phyloP scores from a whole-genome alignment of 2,797 vertebrate genomes.

The Bovichtus diacanthus region DNA sequence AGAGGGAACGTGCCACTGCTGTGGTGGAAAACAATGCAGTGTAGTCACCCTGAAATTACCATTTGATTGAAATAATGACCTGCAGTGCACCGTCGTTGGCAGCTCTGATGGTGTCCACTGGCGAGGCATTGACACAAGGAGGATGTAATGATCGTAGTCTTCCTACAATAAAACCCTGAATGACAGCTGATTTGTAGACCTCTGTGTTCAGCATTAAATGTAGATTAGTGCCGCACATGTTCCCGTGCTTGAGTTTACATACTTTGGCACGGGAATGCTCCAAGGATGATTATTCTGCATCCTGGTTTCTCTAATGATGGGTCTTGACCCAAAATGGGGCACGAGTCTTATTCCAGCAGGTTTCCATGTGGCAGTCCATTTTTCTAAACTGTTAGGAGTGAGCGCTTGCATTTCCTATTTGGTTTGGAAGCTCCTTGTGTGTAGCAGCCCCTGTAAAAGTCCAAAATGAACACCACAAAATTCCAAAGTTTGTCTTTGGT shows the following conservation, averaged over 20 bases:
- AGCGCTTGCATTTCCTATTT: conserved; percentile 36
- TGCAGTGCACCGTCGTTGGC: conserved; percentile 21
- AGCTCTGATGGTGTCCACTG: conserved; percentile 21
- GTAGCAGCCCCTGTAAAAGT: not conserved
- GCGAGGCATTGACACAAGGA: conserved; percentile 24
- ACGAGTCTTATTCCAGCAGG: conserved; percentile 38
- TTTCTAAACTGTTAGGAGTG: conserved; percentile 18
- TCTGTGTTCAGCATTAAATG: conserved; percentile 57
- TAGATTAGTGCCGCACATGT: conserved; percentile 35
- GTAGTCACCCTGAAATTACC: conserved; percentile 52
- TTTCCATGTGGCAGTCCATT: conserved; percentile 25
- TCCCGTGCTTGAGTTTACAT: conserved; percentile 25
- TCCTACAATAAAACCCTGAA: conserved; percentile 46
- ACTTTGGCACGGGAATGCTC: conserved; percentile 16
- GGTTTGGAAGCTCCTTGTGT: conserved; percentile 38
- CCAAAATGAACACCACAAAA: conserved; percentile 42
- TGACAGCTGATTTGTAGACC: conserved; percentile 28
- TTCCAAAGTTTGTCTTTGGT: conserved; percentile 33
- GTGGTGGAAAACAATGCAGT: conserved; percentile 63
- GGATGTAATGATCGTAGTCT: conserved; percentile 35
- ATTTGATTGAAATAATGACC: conserved; percentile 65
- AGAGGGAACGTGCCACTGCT: conserved; percentile 32
- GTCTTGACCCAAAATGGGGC: conserved; percentile 37
- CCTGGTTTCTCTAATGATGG: conserved; percentile 39
- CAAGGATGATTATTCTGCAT: conserved; percentile 21